Evolutionary conservation across 2,888 invertebrate genomes (phyloP).

Genomic region (Koerneria pararmatus): DNA sequence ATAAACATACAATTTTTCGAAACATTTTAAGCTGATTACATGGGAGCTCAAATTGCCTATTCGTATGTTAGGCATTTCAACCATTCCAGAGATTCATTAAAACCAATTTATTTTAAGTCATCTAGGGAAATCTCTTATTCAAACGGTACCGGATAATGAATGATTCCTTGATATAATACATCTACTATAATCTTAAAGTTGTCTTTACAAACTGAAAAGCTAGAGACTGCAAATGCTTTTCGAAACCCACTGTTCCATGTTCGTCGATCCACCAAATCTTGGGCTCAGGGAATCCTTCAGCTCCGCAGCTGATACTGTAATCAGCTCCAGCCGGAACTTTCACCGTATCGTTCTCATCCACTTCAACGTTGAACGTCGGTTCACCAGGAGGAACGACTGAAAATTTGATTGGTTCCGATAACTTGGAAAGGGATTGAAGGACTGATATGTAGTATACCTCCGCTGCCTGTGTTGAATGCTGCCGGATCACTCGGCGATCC

Average conservation of each 20-base stretch:
- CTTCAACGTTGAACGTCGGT: slow-evolving; percentile 54
- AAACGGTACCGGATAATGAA: no score
- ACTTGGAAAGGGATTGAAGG: not conserved
- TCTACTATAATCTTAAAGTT: not conserved
- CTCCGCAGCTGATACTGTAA: slow-evolving; percentile 43
- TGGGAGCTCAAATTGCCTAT: no score
- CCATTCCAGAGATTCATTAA: no score
- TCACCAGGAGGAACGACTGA: slow-evolving; percentile 50
- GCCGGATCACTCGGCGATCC: slow-evolving; percentile 44
- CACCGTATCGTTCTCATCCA: slow-evolving; percentile 43
- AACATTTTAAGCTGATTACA: no score
- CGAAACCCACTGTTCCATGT: slow-evolving; percentile 46
- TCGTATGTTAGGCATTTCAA: no score
- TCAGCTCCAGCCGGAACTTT: slow-evolving; percentile 55
- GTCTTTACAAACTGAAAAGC: not conserved
- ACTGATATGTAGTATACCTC: slow-evolving; percentile 30
- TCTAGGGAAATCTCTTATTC: no score
- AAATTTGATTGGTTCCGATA: slow-evolving; percentile 5
- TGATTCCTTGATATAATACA: not conserved
- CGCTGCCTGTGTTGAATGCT: slow-evolving; percentile 49
- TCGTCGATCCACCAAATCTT: slow-evolving; percentile 53
- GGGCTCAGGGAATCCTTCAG: slow-evolving; percentile 55
- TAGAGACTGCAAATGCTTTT: no score
- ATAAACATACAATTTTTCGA: no score
- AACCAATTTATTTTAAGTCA: no score